Percentiles rank a stretch among this genome's conserved stretches.
These are phyloP conservation scores for Norana najaformis DNA, from an alignment of 2,888 invertebrate species.

Conservation along the genomic window DNA sequence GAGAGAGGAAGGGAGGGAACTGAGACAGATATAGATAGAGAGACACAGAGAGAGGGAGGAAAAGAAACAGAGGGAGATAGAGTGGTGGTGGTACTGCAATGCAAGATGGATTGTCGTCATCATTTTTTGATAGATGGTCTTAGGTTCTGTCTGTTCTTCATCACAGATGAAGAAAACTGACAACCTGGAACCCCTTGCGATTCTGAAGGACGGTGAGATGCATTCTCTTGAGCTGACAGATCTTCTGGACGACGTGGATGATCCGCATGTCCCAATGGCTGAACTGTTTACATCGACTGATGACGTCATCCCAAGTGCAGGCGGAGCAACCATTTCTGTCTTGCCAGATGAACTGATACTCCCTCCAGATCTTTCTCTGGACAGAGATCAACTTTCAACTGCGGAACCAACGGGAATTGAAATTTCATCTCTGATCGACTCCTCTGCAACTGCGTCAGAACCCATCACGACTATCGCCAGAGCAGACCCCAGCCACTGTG, in stretches of 20 bases:
- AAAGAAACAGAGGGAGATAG: background rate
- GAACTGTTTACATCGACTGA: background rate
- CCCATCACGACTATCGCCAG: background rate
- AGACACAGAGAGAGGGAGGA: background rate
- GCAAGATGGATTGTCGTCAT: background rate
- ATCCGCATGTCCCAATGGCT: background rate
- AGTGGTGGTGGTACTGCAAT: too few species aligned
- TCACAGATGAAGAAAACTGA: background rate
- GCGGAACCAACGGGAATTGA: background rate
- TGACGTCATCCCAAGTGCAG: background rate
- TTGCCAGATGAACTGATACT: background rate
- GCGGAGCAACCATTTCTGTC: background rate
- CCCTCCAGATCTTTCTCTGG: background rate
- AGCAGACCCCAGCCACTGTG: background rate
- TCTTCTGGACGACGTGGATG: conserved; percentile 19
- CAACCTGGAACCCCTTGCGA: conserved; percentile 24
- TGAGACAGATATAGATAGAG: too few species aligned
- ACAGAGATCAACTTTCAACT: background rate
- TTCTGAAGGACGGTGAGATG: background rate
- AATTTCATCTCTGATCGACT: background rate
- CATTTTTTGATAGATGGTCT: background rate
- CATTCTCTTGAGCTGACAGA: conserved; percentile 27
- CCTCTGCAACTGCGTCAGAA: background rate
- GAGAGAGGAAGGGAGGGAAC: too few species aligned
- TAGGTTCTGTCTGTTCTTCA: too few species aligned